Base-by-base conservation (phyloP, 64 coral and sea anemone genomes). In the Porites lutea region DNA sequence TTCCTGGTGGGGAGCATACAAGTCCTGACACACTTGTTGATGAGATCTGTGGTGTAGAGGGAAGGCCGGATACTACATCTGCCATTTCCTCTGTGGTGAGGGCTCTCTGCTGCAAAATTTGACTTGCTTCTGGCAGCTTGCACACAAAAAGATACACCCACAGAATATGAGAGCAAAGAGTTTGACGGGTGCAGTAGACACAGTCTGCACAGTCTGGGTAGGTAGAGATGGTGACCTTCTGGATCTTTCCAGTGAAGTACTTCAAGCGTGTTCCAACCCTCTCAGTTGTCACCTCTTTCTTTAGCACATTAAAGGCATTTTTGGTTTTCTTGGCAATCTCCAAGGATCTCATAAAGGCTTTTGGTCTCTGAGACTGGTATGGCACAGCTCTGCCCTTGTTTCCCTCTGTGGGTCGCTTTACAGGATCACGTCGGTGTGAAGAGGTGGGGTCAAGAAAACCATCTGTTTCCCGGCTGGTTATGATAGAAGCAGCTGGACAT, bases 311-410 rank as follows among this genome's bases (percentile, higher is more conserved):
- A 62, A 92, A 92, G 27, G 59, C 86, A 57, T 74, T 76, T 61
- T 87, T 87, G 69, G 11, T 53, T 15, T 87, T 92, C 72, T 92
- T 92, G 37, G 91, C 91, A 51, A 92, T 87, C 3, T 92, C 82
- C 12, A 92, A 22, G 27, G 89, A 81, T 22, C 67, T 82, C 59
- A 91, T 20, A 4, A 91, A 91, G 48, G 91, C 20, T 21, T 83
- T 85, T 86, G 91, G 87, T 79, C 91, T 57, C 69, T 86, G 74
- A 8, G 83, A 78, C 15, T 80, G 57, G 66, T 87, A 93, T 22
- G 91, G 90, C 43, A 47, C 82, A 63, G 45, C 12, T 77, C 90
- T 92, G 71, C 66, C 55, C 37, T 92, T 92, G 8, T 52, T 86
- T 86, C 27, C 48, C 47, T 87, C 60, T 8, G 8, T 55, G 8